Percentiles rank a stretch among this genome's conserved stretches.
phyloP scores from a whole-genome alignment of 1,140 invertebrate genomes.

The Neodiprion fabricii region DNA sequence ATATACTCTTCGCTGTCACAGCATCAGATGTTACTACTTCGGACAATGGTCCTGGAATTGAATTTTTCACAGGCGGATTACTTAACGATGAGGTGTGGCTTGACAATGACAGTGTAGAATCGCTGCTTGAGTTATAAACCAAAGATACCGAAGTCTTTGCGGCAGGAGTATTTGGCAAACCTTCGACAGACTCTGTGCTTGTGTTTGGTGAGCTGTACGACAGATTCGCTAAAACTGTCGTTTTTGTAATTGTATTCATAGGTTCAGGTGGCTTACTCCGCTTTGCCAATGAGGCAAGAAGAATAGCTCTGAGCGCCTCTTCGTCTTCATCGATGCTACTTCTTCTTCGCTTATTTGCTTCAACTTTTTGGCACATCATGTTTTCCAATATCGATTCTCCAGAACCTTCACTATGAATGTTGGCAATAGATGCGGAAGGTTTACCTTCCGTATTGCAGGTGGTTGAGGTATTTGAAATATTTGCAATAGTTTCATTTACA shows the following conservation, averaged over 20 bases:
- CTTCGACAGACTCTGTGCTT: neutral
- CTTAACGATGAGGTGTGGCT: neutral
- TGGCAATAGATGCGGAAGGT: no score
- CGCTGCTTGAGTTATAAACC: neutral
- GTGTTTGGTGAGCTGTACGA: neutral
- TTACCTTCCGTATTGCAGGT: neutral
- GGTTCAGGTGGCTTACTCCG: conserved; percentile 34
- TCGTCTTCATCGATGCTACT: conserved; percentile 56
- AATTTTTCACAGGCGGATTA: neutral
- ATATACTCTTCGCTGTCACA: neutral
- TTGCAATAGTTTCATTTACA: neutral
- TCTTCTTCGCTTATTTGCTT: conserved; percentile 29
- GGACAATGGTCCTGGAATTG: neutral
- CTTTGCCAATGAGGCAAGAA: conserved; percentile 52
- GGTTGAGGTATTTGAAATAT: neutral
- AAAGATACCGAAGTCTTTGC: neutral
- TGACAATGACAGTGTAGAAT: neutral
- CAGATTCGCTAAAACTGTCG: conserved; percentile 4
- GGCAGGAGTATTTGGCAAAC: neutral
- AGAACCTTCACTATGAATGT: no score
- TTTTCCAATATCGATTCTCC: neutral
- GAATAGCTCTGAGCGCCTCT: conserved; percentile 47
- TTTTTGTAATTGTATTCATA: conserved; percentile 4
- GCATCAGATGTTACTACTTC: neutral
- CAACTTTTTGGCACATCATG: neutral